Conservation (phyloP, 2,113 vertebrate genomes). For the Dicerorhinus sumatrensis region DNA sequence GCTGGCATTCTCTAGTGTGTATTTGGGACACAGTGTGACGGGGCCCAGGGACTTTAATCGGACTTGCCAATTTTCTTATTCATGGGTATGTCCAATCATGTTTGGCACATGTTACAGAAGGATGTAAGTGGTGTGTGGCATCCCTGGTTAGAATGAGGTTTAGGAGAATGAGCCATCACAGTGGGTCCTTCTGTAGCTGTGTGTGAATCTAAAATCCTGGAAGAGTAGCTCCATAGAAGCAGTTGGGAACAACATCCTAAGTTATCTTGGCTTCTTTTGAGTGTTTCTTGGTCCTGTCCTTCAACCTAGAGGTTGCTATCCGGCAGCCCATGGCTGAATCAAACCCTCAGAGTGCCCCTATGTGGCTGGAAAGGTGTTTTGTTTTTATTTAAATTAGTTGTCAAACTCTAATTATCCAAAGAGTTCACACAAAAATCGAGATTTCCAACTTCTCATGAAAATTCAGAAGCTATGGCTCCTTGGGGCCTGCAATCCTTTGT, state of each 20-base stretch:
- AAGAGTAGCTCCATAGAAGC: neutral
- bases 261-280: neutral
- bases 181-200: neutral
- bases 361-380: neutral
- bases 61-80: neutral
- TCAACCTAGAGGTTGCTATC: neutral
- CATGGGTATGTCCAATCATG: neutral
- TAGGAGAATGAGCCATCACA: neutral
- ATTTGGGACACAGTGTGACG: neutral
- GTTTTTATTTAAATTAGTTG: neutral
- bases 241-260: neutral
- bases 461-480: neutral
- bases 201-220: neutral
- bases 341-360: neutral
- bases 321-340: neutral
- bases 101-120: neutral
- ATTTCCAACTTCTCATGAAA: conserved; percentile 1
- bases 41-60: neutral
- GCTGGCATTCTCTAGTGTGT: neutral
- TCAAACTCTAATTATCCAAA: neutral
- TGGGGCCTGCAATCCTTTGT: neutral
- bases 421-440: neutral
- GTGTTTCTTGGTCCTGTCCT: neutral
- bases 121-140: neutral
- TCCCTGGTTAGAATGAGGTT: neutral